phyloP scores from a whole-genome alignment of 2,888 invertebrate genomes.

The Ophion ventricosus region DNA sequence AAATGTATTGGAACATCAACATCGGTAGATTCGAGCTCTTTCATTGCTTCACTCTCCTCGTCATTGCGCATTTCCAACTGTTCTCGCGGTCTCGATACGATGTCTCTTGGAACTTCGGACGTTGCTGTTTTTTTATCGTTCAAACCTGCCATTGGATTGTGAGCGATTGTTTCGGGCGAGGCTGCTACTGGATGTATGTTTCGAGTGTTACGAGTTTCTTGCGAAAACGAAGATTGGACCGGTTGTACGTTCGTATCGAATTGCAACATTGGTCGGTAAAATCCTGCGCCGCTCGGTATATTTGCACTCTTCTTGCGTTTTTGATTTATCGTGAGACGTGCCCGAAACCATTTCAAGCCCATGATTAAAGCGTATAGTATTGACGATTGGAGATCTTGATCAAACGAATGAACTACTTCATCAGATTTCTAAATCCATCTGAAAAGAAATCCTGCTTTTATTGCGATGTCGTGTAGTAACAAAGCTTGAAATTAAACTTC shows the following conservation, averaged over 20 bases:
- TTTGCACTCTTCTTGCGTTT: conserved; percentile 36
- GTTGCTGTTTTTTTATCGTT: conserved; percentile 21
- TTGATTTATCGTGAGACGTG: conserved; percentile 78
- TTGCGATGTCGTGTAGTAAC: not conserved
- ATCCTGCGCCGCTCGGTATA: conserved; percentile 63
- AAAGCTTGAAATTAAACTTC: not conserved
- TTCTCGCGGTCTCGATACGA: conserved; percentile 8
- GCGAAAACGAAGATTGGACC: conserved; percentile 32
- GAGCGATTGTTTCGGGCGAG: conserved; percentile 22
- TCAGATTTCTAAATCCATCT: conserved; percentile 18
- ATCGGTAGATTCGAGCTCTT: conserved; percentile 40
- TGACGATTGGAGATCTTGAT: not conserved
- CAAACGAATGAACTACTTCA: not conserved
- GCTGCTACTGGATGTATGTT: conserved; percentile 24
- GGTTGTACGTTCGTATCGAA: conserved; percentile 63
- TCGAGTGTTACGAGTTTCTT: not conserved
- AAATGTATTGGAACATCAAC: conserved; percentile 45
- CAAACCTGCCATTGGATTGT: conserved; percentile 38
- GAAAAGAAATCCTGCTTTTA: not conserved
- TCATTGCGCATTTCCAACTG: conserved; percentile 20
- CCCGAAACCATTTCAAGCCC: conserved; percentile 84
- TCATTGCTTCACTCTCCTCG: conserved; percentile 1
- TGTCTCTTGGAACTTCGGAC: not conserved
- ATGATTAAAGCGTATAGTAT: conserved; percentile 59
- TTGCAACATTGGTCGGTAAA: conserved; percentile 70